phyloP scores from a whole-genome alignment of 2,888 invertebrate genomes.

The Orchesella flavescens region DNA sequence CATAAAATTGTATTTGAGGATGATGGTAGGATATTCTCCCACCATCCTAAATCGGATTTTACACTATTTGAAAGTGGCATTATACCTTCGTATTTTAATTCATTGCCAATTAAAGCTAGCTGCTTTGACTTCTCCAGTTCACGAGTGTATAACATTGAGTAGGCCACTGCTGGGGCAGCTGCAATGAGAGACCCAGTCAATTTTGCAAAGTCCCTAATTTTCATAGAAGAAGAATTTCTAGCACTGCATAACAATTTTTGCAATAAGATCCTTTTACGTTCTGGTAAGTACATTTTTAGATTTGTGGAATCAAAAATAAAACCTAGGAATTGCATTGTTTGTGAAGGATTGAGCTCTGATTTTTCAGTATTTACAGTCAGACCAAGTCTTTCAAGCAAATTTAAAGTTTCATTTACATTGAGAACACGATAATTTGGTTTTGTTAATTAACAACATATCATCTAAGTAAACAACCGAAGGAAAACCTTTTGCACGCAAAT shows the following conservation, averaged over 20 bases:
- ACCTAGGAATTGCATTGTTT: constrained; percentile 6
- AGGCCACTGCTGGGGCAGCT: not conserved
- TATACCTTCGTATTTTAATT: no score
- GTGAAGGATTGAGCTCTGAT: constrained; percentile 1
- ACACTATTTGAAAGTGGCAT: not conserved
- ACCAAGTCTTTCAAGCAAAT: not conserved
- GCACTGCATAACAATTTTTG: no score
- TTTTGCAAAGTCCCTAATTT: constrained; percentile 1
- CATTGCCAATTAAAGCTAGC: no score
- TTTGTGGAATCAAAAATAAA: constrained; percentile 5
- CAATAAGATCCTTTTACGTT: no score
- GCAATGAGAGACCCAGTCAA: not conserved
- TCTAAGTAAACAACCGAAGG: not conserved
- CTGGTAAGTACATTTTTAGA: not conserved
- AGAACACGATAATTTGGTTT: not conserved
- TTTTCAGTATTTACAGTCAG: constrained; percentile 6
- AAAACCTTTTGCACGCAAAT: not conserved
- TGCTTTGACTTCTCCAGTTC: no score
- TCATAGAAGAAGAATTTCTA: not conserved
- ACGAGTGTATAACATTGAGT: not conserved
- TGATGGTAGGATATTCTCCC: no score
- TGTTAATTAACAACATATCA: constrained; percentile 8
- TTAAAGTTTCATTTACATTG: not conserved
- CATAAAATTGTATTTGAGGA: no score
- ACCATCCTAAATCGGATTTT: constrained; percentile 2